Evolutionary conservation across 2,888 invertebrate species (phyloP).

Genomic region (Eupelmus urozonus): DNA sequence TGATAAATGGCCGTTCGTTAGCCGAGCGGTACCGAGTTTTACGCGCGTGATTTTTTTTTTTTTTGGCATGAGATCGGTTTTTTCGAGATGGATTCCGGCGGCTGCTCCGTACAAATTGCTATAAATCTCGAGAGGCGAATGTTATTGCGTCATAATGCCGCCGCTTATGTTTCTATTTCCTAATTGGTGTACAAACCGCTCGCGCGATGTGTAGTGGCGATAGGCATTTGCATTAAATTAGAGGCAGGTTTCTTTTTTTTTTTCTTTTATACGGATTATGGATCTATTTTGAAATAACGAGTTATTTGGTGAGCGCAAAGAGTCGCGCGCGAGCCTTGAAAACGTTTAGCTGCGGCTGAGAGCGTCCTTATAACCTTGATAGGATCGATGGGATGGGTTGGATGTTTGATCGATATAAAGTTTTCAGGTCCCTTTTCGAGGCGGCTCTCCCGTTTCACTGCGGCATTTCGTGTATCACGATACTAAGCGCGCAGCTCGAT

Average conservation of each 20-base stretch:
- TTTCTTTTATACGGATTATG: not conserved
- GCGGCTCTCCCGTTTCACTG: not conserved
- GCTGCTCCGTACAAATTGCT: not conserved
- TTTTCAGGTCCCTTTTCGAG: slow-evolving; percentile 6
- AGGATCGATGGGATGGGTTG: slow-evolving; percentile 33
- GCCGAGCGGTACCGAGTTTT: not conserved
- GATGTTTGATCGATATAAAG: slow-evolving; percentile 56
- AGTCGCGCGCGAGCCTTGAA: slow-evolving; percentile 10
- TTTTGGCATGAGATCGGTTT: too few species aligned
- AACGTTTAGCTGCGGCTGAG: not conserved
- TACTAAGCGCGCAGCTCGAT: not conserved
- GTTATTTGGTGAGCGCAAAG: not conserved
- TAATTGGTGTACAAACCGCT: slow-evolving; percentile 14
- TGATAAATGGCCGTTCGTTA: not conserved
- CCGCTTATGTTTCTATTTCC: not conserved
- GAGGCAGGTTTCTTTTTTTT: not conserved
- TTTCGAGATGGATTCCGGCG: too few species aligned
- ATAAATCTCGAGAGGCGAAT: not conserved
- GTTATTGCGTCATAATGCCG: slow-evolving; percentile 1
- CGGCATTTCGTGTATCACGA: slow-evolving; percentile 47
- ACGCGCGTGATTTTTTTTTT: not conserved
- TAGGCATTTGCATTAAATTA: not conserved
- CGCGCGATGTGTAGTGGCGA: not conserved
- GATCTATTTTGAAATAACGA: slow-evolving; percentile 3
- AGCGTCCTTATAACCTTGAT: slow-evolving; percentile 55